Evolutionary conservation across 2,888 invertebrate species (phyloP), one percentile per base, ranked within the genome.

Genomic region (Macaria liturata): DNA sequence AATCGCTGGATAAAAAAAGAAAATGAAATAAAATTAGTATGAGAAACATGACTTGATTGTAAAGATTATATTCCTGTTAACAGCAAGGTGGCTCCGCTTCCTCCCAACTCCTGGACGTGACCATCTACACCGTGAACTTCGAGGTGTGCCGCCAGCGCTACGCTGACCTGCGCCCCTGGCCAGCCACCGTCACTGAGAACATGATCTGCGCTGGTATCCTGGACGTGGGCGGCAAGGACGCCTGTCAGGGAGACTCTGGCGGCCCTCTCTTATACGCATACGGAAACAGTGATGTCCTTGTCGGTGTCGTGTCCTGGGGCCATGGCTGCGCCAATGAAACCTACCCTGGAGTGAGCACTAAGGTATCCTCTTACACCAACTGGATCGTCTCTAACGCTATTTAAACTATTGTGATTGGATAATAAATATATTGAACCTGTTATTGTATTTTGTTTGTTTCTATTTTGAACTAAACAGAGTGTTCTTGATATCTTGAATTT

Each of bases 261-360:
- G 66, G 73, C 8, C 72, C 71, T 3, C 20, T 75, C 4, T 63
- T 64, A 56, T 71, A 64, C 51, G 4, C 50, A 0, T 44, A 39
- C 3, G 54, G 34, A 9, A n/a, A 7, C 2, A 20, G 6, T 3
- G 20, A 46, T 49, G 6, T 58, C 0, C 32, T 66, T 1, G 48
- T 65, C 4, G 74, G 70, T 0, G 6, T 72, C 1, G 44, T 65
- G 0, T 67, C 67, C 3, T 73, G 65, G 46, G 72, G 75, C 0
- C 39, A 48, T 0, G 40, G 55, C 9, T 43, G 56, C 7, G 64
- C 54, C 0, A 30, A 64, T 0, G 65, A 66, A n/a, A 31, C 4
- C 64, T 84, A 79, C 70, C 90, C 90, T 1, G 86, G 88, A 46
- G 83, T 89, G 59, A 86, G 83, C 65, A 79, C 84, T 37, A 78